Evolutionary conservation across 1,140 invertebrate genomes (phyloP), one percentile per base, ranked within the genome.

Genomic region (Caerostris extrusa): DNA sequence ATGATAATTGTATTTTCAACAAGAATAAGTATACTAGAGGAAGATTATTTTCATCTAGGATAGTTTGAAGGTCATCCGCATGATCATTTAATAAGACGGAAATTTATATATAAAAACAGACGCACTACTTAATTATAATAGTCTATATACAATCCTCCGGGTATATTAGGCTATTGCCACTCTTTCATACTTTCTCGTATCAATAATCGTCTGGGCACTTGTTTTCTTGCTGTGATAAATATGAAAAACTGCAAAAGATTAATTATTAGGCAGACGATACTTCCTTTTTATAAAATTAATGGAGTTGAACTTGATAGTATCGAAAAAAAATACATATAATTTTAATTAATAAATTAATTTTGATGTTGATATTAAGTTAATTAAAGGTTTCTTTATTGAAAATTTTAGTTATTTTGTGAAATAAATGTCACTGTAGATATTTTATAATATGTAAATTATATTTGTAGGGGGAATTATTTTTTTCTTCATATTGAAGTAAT

Each of bases 121-220:
- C 71, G 14, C 71, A 77, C 71, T 34, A 19, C 53, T 53, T 77
- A 77, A 77, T 77, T 77, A 77, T 53, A 12, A 77, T 77, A 77
- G 34, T 77, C 7, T 50, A 77, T 77, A 77, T 77, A 67, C 61
- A 77, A 10, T 77, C 71, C 71, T 53, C 0, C 0, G 71, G 71
- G 34, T 4, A 77, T 77, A 4, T 77, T 53, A 50, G 12, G 10
- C 34, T 3, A 50, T 14, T 67, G 12, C 17, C 14, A 17, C 61
- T 67, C n/a, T 64, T 64, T 10, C 61, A 77, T 77, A 34, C 69
- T 77, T 53, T 77, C 71, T 77, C 34, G 12, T 50, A 53, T 77
- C 71, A 12, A 77, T 77, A 34, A 53, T 77, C 34, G 71, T 77
- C 34, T 50, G 19, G 34, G 5, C 34, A 77, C 7, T n/a, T 67